Evolutionary conservation across 2,113 vertebrate genomes (phyloP), one percentile per base, ranked within the genome.

Genomic region (Odontesthes bonariensis): DNA sequence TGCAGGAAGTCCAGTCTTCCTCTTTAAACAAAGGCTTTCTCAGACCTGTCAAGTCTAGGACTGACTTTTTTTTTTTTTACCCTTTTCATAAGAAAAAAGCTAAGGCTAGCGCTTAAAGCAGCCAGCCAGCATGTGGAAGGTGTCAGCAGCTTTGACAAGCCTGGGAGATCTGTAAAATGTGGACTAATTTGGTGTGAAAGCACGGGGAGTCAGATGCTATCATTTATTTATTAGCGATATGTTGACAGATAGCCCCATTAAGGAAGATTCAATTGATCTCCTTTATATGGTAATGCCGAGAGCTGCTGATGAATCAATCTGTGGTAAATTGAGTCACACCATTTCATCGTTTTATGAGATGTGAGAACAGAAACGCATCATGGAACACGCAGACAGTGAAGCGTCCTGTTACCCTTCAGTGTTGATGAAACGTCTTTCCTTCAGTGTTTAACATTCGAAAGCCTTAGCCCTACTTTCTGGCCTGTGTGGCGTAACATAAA

Each of bases 231-330:
- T 70, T 73, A 82, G 78, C 33, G 69, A 86, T 83, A 49, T 8
- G 47, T 58, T 89, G 89, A 91, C 82, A 82, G 81, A 92, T 84
- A 22, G 62, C 64, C 83, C 84, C 85, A 85, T 91, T 87, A 84
- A 52, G 33, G 81, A 82, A 58, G 69, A 83, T 79, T 84, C 63
- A 77, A 85, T 83, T 75, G 77, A 85, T 89, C 70, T 69, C 54
- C 51, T 81, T 77, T 46, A 66, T 72, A 62, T 70, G 77, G 61
- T 62, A 55, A 91, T 61, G 35, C 64, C 23, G 56, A 53, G 54
- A 85, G 71, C 73, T 9, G 44, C 46, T 71, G 71, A 75, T 59
- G 58, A 82, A 86, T 77, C 27, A 68, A 83, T 80, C 69, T 47
- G 73, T 32, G 51, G 75, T 40, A 57, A 86, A 91, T 40, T 63